A percentile compares a stretch with the other conserved stretches of the same genome.
Conservation (phyloP, 2,113 vertebrate genomes). For the Oncorhynchus masou region DNA sequence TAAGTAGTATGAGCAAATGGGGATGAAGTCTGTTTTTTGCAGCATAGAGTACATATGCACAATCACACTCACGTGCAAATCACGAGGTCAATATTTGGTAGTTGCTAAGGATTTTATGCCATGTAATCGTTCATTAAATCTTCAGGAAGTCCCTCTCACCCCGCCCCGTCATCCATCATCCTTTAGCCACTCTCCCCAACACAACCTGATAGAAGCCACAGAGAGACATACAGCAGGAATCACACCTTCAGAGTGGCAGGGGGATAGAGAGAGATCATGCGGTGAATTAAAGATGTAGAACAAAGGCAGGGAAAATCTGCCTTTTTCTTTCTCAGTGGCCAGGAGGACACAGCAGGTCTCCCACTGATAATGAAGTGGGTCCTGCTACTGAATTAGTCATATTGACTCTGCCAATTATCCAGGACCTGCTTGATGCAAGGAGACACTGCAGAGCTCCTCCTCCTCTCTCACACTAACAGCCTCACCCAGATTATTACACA, state of each 20-base stretch:
- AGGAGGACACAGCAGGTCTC: constrained; percentile 10
- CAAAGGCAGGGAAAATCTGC: constrained; percentile 8
- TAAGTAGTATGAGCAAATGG: neutral
- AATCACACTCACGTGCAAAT: neutral
- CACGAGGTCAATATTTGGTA: neutral
- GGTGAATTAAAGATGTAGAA: constrained; percentile 10
- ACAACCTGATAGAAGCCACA: neutral
- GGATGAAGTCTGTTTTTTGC: neutral
- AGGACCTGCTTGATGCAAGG: constrained; percentile 13
- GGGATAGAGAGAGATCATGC: neutral
- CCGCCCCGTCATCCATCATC: too few relatives aligned
- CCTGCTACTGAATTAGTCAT: constrained; percentile 61
- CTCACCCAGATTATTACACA: constrained; percentile 1
- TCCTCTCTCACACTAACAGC: neutral
- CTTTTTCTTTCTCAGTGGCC: neutral
- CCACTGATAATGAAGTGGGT: constrained; percentile 49
- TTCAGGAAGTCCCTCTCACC: neutral
- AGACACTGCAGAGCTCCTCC: neutral
- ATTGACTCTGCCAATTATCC: constrained; percentile 18
- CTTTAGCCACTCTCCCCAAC: neutral
- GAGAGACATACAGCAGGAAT: neutral
- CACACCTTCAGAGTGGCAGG: neutral
- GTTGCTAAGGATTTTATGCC: neutral
- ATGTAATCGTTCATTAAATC: neutral
- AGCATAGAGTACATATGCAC: neutral